phyloP scores from a whole-genome alignment of 2,888 invertebrate species.

The Antitype chi region DNA sequence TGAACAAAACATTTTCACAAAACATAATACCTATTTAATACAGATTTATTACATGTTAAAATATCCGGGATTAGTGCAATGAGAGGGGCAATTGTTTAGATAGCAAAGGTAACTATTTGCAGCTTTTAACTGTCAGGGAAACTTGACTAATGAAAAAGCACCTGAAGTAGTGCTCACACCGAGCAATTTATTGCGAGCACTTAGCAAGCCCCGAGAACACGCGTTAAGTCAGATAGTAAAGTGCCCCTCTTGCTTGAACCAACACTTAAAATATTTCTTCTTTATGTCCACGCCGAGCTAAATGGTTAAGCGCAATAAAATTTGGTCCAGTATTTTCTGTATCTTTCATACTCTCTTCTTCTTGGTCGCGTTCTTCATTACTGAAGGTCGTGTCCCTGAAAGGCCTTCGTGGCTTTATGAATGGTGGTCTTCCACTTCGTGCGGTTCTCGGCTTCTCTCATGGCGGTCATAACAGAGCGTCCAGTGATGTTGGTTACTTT shows the following conservation, averaged over 20 bases:
- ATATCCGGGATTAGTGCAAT: slow-evolving; percentile 39
- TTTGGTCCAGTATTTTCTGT: slow-evolving; percentile 26
- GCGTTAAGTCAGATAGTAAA: slow-evolving; percentile 77
- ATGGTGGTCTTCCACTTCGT: no score
- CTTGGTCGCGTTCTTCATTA: no score
- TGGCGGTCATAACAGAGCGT: no score
- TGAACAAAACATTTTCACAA: slow-evolving; percentile 38
- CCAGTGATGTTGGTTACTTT: no score
- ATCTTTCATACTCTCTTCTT: neutral
- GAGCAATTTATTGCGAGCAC: slow-evolving; percentile 86
- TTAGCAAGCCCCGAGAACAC: slow-evolving; percentile 81
- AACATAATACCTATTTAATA: slow-evolving; percentile 10
- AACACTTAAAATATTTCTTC: slow-evolving; percentile 70
- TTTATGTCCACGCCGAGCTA: slow-evolving; percentile 58
- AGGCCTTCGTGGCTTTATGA: no score
- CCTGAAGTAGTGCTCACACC: slow-evolving; percentile 81
- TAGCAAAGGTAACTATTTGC: slow-evolving; percentile 57
- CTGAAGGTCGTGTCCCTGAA: no score
- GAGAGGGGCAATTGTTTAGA: slow-evolving; percentile 57
- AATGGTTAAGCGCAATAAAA: slow-evolving; percentile 49
- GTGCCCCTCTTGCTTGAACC: slow-evolving; percentile 73
- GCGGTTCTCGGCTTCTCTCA: no score
- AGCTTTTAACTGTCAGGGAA: slow-evolving; percentile 73
- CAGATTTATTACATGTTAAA: slow-evolving; percentile 34
- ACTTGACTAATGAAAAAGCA: slow-evolving; percentile 82